Percentiles rank a stretch among this genome's conserved stretches.
phyloP scores from a whole-genome alignment of 2,888 invertebrate species.

The Resseliella maxima region DNA sequence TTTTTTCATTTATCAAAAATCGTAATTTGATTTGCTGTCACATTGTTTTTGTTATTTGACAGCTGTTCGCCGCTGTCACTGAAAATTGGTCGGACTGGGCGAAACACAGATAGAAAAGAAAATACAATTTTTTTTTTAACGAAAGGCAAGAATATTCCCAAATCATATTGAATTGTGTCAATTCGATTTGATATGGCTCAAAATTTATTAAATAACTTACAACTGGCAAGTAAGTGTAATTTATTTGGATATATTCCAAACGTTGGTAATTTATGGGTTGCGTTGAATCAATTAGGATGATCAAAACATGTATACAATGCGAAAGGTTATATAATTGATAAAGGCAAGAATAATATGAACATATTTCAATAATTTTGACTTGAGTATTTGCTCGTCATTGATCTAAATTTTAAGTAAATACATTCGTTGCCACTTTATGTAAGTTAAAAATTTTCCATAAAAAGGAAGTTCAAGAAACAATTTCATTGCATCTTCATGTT shows the following conservation, averaged over 20 bases:
- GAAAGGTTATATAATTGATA: constrained; percentile 12
- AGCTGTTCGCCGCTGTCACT: neutral
- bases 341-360: neutral
- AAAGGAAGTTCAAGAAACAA: no score
- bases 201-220: constrained; percentile 64
- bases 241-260: neutral
- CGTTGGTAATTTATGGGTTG: neutral
- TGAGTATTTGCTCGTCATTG: no score
- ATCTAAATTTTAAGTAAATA: no score
- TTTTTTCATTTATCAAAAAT: no score
- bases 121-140: neutral
- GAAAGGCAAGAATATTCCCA: neutral
- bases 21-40: neutral
- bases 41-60: neutral
- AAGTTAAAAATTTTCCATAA: no score
- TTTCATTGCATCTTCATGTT: neutral
- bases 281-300: neutral
- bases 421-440: no score
- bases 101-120: constrained; percentile 17
- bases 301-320: constrained; percentile 34
- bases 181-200: constrained; percentile 59
- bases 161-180: constrained; percentile 33
- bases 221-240: constrained; percentile 65
- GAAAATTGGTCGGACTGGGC: neutral
- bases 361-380: no score